Base-by-base conservation (phyloP, 23 tunicate species). In the Phallusia fumigata region DNA sequence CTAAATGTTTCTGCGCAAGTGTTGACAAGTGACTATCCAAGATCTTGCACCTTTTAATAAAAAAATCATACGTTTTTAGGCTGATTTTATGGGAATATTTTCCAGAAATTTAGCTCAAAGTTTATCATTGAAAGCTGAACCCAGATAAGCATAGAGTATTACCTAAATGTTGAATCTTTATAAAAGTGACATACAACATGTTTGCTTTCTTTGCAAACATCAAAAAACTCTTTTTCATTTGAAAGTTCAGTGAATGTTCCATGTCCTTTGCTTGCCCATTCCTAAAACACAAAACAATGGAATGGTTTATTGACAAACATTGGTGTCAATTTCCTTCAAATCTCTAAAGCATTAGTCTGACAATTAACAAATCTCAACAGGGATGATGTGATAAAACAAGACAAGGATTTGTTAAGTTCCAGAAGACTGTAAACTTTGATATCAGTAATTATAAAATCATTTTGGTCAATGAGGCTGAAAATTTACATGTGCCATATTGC, bases 181-280 rank as follows among this genome's bases (percentile, higher is more conserved):
- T 96, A 96, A 73, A 96, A 96, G 77, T 96, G 99, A 79, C 96
- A 88, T 12, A 96, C 99, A 24, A 89, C 97, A 80, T 82, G 65
- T 79, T 88, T 92, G 86, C 96, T 92, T 51, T 86, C 85, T 80
- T 96, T 96, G 77, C 93, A 93, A 31, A 88, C 80, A 32, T 96
- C 99, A 72, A 96, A 96, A 64, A 96, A 92, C 19, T 96, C 99
- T 88, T 96, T 96, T 86, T 96, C 99, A 34, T 97, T 92, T 30
- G 99, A 89, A 24, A 96, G 73, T 77, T 96, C 99, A 72, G 82
- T 82, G 73, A 81, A 86, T 36, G 32, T 73, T 21, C 99, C 99
- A 88, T 96, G 99, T 5, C 99, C 99, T 85, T 96, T 93, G 33
- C 85, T 82, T 52, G 80, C 24, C 94, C 97, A 96, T 84, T 92